A percentile compares a stretch with the other conserved stretches of the same genome.
These are phyloP conservation scores for Gadus macrocephalus DNA, from an alignment of 2,113 vertebrate species.

Conservation along the genomic window DNA sequence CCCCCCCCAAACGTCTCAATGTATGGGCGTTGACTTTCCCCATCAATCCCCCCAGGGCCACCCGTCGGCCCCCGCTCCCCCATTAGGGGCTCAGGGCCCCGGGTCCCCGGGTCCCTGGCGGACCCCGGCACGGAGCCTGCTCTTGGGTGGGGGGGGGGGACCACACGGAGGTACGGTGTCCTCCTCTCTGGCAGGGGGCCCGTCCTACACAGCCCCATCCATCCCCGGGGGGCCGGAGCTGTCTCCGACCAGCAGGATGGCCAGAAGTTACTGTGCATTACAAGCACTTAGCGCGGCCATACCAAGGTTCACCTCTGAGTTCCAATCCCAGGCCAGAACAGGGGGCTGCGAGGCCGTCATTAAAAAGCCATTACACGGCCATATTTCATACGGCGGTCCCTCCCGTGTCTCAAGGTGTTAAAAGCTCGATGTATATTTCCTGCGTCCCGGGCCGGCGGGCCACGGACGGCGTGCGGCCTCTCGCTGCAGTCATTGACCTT, in stretches of 20 bases:
- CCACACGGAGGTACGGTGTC: conserved; percentile 58
- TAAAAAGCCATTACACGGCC: conserved; percentile 81
- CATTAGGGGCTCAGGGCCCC: too few species aligned
- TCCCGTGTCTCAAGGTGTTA: conserved; percentile 80
- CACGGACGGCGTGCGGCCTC: conserved; percentile 71
- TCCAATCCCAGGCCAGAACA: conserved; percentile 77
- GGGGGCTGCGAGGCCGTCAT: conserved; percentile 77
- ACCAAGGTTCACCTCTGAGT: conserved; percentile 82
- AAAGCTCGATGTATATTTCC: conserved; percentile 81
- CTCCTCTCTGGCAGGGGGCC: conserved; percentile 53
- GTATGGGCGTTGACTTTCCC: too few species aligned
- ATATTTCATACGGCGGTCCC: conserved; percentile 78
- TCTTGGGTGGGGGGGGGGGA: conserved; percentile 35
- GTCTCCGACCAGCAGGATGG: conserved; percentile 67
- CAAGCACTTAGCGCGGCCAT: conserved; percentile 78
- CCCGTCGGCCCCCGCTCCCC: too few species aligned
- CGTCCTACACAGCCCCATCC: conserved; percentile 59
- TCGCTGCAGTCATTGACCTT: conserved; percentile 78
- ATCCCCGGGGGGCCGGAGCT: conserved; percentile 69
- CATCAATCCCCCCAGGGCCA: too few species aligned
- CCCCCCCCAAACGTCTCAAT: too few species aligned
- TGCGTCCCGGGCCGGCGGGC: conserved; percentile 76
- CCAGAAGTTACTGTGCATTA: conserved; percentile 78
- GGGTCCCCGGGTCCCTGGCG: too few species aligned
- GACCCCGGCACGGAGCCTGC: too few species aligned